Conservation (phyloP, 2,888 invertebrate genomes). For the Parelbella ahira region DNA sequence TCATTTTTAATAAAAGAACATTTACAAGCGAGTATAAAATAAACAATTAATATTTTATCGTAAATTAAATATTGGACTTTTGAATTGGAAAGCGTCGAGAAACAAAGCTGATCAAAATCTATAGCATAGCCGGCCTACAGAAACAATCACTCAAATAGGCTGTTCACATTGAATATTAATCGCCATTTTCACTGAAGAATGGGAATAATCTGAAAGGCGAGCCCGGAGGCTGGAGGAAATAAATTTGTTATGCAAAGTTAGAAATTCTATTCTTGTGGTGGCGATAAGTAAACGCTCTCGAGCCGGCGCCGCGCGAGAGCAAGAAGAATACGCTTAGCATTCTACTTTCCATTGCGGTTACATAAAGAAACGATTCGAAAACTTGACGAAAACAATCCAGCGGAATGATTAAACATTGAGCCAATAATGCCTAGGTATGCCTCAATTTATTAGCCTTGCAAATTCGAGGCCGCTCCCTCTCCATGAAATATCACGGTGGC, state of each 20-base stretch:
- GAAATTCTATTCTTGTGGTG: conserved; percentile 75
- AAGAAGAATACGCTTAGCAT: conserved; percentile 62
- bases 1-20: conserved; percentile 19
- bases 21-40: conserved; percentile 30
- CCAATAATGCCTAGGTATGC: conserved; percentile 78
- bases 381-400: conserved; percentile 66
- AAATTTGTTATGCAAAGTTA: conserved; percentile 80
- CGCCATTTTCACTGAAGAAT: conserved; percentile 73
- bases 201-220: conserved; percentile 69
- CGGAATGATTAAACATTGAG: conserved; percentile 66
- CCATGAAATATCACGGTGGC: conserved; percentile 75
- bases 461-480: conserved; percentile 66
- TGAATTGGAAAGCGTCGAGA: conserved; percentile 50
- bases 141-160: conserved; percentile 78
- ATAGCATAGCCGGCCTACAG: conserved; percentile 42
- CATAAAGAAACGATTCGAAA: conserved; percentile 48
- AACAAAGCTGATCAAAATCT: conserved; percentile 55
- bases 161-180: conserved; percentile 79
- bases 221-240: conserved; percentile 61
- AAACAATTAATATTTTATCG: conserved; percentile 50
- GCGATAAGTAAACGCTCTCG: conserved; percentile 72
- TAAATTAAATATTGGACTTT: conserved; percentile 55
- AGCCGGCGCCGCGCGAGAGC: conserved; percentile 59
- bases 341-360: conserved; percentile 54
- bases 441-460: conserved; percentile 80